phyloP scores from a whole-genome alignment of 2,113 vertebrate genomes.

The Telmatochromis brichardi region DNA sequence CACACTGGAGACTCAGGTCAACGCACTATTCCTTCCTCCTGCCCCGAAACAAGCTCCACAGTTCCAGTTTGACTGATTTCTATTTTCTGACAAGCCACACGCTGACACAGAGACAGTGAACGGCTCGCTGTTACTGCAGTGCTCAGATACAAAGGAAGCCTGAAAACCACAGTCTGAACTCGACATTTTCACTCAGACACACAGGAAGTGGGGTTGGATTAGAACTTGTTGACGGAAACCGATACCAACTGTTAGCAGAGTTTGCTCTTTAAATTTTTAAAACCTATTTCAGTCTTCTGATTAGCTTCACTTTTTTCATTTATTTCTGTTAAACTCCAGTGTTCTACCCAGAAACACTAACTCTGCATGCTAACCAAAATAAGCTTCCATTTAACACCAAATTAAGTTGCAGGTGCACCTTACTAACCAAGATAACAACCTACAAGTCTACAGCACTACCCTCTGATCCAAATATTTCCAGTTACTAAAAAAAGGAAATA shows the following conservation, averaged over 20 bases:
- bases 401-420: not conserved
- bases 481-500: not conserved
- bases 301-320: not conserved
- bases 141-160: not conserved
- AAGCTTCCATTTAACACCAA: not conserved
- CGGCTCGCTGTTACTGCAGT: not conserved
- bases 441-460: not conserved
- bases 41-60: not conserved
- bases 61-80: not conserved
- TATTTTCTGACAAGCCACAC: not conserved
- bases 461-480: not conserved
- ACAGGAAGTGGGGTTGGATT: conserved; percentile 16
- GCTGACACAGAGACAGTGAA: not conserved
- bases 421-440: not conserved
- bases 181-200: not conserved
- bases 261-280: not conserved
- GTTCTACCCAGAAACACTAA: not conserved
- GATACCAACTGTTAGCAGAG: not conserved
- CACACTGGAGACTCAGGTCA: not conserved
- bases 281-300: not conserved
- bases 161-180: not conserved
- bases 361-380: not conserved
- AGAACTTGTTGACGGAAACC: not conserved
- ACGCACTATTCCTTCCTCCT: not conserved
- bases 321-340: not conserved